Conservation (phyloP, 2,113 vertebrate genomes). For the Shinisaurus crocodilurus region DNA sequence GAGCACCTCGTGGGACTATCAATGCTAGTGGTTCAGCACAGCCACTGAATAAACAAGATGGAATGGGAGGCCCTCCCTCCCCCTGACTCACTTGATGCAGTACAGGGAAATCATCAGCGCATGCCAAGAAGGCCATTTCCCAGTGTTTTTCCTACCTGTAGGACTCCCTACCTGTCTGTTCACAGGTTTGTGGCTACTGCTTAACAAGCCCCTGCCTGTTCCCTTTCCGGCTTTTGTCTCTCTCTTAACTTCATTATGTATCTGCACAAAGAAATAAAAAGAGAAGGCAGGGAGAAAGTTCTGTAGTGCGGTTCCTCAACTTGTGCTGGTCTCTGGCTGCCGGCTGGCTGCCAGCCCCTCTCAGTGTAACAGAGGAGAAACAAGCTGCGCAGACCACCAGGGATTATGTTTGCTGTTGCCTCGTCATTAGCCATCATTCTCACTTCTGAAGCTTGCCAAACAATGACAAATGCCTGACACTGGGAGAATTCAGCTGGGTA, state of each 20-base stretch:
- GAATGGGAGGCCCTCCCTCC: background rate
- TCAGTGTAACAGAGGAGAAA: conserved; percentile 39
- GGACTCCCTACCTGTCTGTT: background rate
- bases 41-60: background rate
- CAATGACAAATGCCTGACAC: conserved; percentile 18
- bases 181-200: background rate
- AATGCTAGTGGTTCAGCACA: background rate
- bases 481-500: background rate
- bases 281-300: background rate
- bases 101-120: background rate
- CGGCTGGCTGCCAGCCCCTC: conserved; percentile 16
- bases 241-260: background rate
- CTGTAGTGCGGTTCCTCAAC: background rate
- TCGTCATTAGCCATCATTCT: conserved; percentile 28
- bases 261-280: background rate
- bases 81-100: background rate
- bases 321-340: conserved; percentile 26
- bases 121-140: too few species aligned
- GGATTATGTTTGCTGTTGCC: conserved; percentile 8
- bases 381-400: conserved; percentile 19
- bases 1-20: background rate
- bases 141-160: background rate
- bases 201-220: background rate
- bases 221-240: background rate
- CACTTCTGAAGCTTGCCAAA: conserved; percentile 31